These are phyloP conservation scores for Drosophila putrida DNA, from an alignment of 2,888 invertebrate genomes.

Conservation along the genomic window DNA sequence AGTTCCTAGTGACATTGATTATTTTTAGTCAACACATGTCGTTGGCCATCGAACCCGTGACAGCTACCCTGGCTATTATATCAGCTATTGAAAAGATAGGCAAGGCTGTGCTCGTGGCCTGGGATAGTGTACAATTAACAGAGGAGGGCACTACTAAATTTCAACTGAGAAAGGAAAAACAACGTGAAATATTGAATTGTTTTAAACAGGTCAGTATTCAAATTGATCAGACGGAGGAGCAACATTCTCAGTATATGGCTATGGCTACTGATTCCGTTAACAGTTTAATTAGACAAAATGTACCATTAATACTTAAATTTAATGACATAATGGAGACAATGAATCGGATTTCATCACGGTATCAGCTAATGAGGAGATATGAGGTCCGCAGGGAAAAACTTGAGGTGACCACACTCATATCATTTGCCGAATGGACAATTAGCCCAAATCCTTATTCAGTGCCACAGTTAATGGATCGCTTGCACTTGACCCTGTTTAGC, in stretches of 20 bases:
- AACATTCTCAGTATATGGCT: constrained; percentile 82
- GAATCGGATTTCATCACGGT: constrained; percentile 87
- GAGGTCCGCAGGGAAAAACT: constrained; percentile 86
- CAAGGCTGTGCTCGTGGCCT: too few species aligned
- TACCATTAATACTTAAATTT: constrained; percentile 87
- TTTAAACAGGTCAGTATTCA: constrained; percentile 74
- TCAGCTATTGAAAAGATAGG: too few species aligned
- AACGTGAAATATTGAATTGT: too few species aligned
- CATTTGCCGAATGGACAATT: constrained; percentile 90
- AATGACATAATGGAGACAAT: constrained; percentile 88
- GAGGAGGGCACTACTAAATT: too few species aligned
- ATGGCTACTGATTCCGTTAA: constrained; percentile 79
- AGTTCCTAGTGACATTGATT: too few species aligned
- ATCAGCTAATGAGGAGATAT: constrained; percentile 88
- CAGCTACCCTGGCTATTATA: too few species aligned
- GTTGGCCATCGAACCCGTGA: too few species aligned
- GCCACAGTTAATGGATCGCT: constrained; percentile 88
- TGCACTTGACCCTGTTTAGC: constrained; percentile 87
- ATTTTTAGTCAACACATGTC: too few species aligned
- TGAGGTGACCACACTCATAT: constrained; percentile 89
- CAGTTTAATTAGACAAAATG: constrained; percentile 80
- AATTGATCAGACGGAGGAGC: constrained; percentile 84
- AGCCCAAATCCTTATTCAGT: constrained; percentile 89
- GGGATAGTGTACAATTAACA: too few species aligned
- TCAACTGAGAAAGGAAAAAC: too few species aligned